A percentile compares a stretch with the other conserved stretches of the same genome.
These are phyloP conservation scores for Aphodius granarius DNA, from an alignment of 2,888 invertebrate species.

Conservation along the genomic window DNA sequence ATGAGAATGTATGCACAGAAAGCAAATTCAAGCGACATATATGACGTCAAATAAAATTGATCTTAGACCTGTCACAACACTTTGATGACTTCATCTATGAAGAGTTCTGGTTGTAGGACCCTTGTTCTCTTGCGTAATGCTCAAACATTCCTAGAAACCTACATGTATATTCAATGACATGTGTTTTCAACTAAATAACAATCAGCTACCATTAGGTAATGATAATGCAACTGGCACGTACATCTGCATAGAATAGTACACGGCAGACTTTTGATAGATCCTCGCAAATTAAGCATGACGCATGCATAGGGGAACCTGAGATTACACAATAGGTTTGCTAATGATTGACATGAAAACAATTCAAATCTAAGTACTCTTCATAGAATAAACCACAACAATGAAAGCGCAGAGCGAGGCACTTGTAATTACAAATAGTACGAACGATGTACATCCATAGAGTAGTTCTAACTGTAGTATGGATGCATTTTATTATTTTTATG, in stretches of 20 bases:
- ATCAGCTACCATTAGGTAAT: not conserved
- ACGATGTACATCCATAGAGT: not conserved
- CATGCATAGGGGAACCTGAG: not conserved
- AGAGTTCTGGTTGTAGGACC: too few species aligned
- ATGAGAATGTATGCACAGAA: too few species aligned
- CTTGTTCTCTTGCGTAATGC: too few species aligned
- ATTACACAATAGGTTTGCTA: not conserved
- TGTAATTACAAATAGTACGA: constrained; percentile 7
- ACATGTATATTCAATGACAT: not conserved
- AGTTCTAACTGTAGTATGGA: not conserved
- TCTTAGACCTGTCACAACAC: too few species aligned
- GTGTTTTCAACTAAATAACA: too few species aligned
- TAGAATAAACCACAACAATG: not conserved
- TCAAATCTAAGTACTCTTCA: not conserved
- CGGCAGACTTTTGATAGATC: not conserved
- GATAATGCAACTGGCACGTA: not conserved
- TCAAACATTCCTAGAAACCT: not conserved
- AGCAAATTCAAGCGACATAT: too few species aligned
- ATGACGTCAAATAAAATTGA: too few species aligned
- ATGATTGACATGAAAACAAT: not conserved
- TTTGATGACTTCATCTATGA: too few species aligned
- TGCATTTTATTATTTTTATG: constrained; percentile 1
- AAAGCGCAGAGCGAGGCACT: not conserved
- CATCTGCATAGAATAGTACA: not conserved
- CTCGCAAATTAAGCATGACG: not conserved